A percentile compares a stretch with the other conserved stretches of the same genome.
Evolutionary conservation across 2,797 vertebrate genomes (phyloP).

Genomic region (Philypnodon macrostomus): DNA sequence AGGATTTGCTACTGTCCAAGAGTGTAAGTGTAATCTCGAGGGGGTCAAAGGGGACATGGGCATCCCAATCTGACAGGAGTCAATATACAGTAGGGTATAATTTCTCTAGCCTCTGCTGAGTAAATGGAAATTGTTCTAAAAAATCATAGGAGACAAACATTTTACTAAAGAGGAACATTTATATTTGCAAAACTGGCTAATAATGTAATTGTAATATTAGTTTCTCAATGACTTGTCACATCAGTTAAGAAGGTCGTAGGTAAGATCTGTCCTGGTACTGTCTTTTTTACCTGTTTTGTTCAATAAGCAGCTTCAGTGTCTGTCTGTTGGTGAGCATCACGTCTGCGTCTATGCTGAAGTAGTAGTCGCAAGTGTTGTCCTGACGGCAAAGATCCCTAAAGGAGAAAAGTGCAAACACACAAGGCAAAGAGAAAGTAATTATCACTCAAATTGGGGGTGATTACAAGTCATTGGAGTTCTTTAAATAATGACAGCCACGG

Average conservation of each 20-base stretch:
- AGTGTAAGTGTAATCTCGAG: too few relatives aligned
- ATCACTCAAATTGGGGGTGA: conserved; percentile 27
- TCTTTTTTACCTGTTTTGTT: conserved; percentile 92
- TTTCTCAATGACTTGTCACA: too few relatives aligned
- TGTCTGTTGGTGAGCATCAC: conserved; percentile 91
- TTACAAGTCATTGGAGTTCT: conserved; percentile 33
- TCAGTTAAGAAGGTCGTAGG: too few relatives aligned
- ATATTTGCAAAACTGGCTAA: too few relatives aligned
- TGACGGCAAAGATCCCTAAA: conserved; percentile 90
- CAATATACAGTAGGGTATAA: too few relatives aligned
- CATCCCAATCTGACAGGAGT: too few relatives aligned
- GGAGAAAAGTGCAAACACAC: conserved; percentile 27
- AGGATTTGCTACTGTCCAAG: conserved; percentile 17
- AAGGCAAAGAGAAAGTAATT: conserved; percentile 19
- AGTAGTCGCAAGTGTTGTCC: conserved; percentile 86
- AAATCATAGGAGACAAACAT: too few relatives aligned
- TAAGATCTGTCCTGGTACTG: conserved; percentile 11
- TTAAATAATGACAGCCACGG: conserved; percentile 19
- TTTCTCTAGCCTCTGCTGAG: too few relatives aligned
- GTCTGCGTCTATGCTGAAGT: conserved; percentile 93
- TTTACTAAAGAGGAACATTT: too few relatives aligned
- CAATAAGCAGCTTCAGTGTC: conserved; percentile 90
- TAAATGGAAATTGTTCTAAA: too few relatives aligned
- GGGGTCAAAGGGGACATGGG: too few relatives aligned
- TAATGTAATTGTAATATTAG: too few relatives aligned